Base-by-base conservation (phyloP, 1,140 invertebrate genomes). In the Drusus annulatus region DNA sequence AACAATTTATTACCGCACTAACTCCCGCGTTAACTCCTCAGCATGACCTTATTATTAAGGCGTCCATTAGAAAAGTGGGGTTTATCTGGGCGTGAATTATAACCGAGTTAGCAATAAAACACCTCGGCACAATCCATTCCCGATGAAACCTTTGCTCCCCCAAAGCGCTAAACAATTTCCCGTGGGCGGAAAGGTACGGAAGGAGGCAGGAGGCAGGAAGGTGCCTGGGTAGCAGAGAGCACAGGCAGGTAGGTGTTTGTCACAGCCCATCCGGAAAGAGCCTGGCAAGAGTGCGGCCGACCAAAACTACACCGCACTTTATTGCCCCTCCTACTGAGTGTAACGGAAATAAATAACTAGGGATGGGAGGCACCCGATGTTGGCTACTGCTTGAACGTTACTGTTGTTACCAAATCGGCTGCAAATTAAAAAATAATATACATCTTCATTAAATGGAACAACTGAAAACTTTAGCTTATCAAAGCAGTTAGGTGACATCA, bases 81-180 rank as follows among this genome's bases (percentile, higher is more conserved):
- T 65, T 54, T 56, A 50, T 51, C 54, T 54, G 68, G 68, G 45
- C 74, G 73, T 82, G 79, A 76, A 80, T 82, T 82, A 80, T 82
- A 82, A 82, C 81, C 78, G 81, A 82, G 78, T 82, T 80, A 82
- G 81, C 81, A 36, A 82, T 82, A 82, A 80, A 82, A 80, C 81
- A 82, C 78, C 63, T 56, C 68, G 56, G 69, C 50, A 79, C 78
- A 74, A 79, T 75, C 68, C 69, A 79, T 56, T 79, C 65, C 60
- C 52, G 73, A 50, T 28, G 80, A 75, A 15, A 73, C 80, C 76
- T 52, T 74, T 28, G 54, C 69, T 50, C 79, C 69, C 51, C 75
- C 52, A 60, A 78, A 81, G 65, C 76, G 78, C 76, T 80, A 82
- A 82, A 82, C 81, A 82, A 82, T 82, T 82, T 82, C 58, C 75